Evolutionary conservation across 2,888 invertebrate species (phyloP), one percentile per base, ranked within the genome.

Genomic region (Cantharis rufa): DNA sequence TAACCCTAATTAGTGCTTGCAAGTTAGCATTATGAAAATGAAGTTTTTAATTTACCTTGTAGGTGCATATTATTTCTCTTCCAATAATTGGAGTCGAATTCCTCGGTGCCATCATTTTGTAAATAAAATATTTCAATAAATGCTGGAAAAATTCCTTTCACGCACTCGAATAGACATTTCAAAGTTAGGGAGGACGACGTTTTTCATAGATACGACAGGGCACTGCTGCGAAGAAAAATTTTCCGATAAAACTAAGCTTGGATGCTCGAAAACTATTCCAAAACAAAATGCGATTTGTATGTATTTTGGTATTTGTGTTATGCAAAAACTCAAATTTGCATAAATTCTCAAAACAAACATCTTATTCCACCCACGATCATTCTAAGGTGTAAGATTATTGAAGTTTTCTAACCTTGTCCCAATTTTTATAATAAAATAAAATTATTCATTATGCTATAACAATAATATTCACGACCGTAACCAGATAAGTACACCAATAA

Each of bases 61-160:
- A 93, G 64, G 92, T 92, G 83, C 93, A 93, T 82, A 91, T 89
- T 83, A 91, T 90, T 82, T 93, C 90, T 86, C 91, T 93, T 87
- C 93, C 93, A 87, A 92, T 91, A 83, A 92, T 88, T 70, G 92
- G 92, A 81, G 90, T 90, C 81, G 92, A 92, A 87, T 93, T 92
- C 88, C 91, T 91, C 84, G 92, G 91, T 84, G 88, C 87, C 87
- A 88, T 88, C 88, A 88, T 88, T 84, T 86, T 86, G 48, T 48
- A 48, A 48, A 48, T 48, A 48, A 48, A 32, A 48, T 48, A 48
- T 48, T 48, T 48, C 48, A 48, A 48, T 48, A 48, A 48, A 48
- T 48, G 48, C 7, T 48, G n/a, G 48, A n/a, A 62, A 62, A 72
- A 68, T 27, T 69, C 66, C 15, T 27, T 69, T 21, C 69, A 24